Base-by-base conservation (phyloP, 2,797 vertebrate genomes). In the Pagetopsis macropterus region DNA sequence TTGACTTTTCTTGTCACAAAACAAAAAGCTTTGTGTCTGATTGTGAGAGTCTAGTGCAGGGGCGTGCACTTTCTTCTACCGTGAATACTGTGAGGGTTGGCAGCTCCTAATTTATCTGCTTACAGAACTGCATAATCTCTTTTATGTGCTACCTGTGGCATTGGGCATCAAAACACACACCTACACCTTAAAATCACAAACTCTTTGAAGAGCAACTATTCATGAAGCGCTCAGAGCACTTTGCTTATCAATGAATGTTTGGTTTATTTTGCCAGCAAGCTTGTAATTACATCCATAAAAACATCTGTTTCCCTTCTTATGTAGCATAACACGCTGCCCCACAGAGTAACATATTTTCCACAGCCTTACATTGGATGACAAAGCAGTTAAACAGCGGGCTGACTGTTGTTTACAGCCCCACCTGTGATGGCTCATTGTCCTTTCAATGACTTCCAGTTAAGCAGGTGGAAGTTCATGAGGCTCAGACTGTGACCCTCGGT, bases 391-490 rank as follows among this genome's bases (percentile, higher is more conserved):
- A 70, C n/a, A 59, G 66, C 61, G 45, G 54, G 55, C 13, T 6
- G 40, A 21, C 57, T 68, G 63, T 77, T 84, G 75, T 83, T 85
- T 79, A 52, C 54, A 46, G 51, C 46, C 72, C 21, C 65, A 70
- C 65, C 73, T 75, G 54, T 64, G 72, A 70, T 45, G 60, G 21
- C 40, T 78, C 50, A 83, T 87, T 85, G 80, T 88, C 69, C 58
- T 79, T 71, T 81, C 54, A 80, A 60, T 84, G 65, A 91, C 79
- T 90, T 92, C 85, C 87, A 89, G 85, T 88, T 23, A 87, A 51
- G 50, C 49, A 64, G 65, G 52, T 70, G 78, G 79, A 83, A 78
- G 75, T 61, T 77, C 23, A 68, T 64, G 55, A 51, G 52, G 41
- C 66, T 66, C 73, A 60, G 67, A 75, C 76, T 70, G 44, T 75